Conservation (phyloP, 2,888 invertebrate genomes). For the Helleia helle region DNA sequence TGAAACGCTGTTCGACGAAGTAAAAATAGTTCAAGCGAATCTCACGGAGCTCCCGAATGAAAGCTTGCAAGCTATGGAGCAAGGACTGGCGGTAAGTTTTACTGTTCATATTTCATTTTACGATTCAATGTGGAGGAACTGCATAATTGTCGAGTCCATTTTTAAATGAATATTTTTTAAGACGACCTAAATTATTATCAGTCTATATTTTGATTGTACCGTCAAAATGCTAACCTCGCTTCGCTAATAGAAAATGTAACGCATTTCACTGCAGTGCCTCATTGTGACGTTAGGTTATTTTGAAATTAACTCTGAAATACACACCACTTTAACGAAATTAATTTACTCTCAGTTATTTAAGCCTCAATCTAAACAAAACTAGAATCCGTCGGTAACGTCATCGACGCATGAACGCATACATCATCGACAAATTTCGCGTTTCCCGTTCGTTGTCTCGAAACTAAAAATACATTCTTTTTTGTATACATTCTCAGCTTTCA, state of each 20-base stretch:
- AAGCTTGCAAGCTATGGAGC: conserved; percentile 81
- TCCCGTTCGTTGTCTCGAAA: background rate
- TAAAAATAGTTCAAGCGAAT: conserved; percentile 78
- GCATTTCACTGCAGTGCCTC: background rate
- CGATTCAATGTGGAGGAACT: too few relatives aligned
- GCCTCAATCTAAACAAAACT: conserved; percentile 49
- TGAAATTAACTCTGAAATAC: background rate
- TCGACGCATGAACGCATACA: conserved; percentile 18
- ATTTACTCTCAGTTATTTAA: background rate
- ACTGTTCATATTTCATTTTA: conserved; percentile 35
- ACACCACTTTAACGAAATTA: background rate
- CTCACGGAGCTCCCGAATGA: conserved; percentile 80
- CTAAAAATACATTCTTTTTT: background rate
- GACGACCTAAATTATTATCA: background rate
- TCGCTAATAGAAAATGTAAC: background rate
- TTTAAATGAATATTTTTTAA: background rate
- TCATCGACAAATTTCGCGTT: conserved; percentile 18
- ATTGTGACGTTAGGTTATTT: background rate
- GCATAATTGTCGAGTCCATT: too few relatives aligned
- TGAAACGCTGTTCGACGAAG: conserved; percentile 79
- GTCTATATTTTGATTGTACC: background rate
- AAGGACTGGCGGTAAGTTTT: conserved; percentile 80
- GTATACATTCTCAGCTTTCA: background rate
- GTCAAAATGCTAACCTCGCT: background rate
- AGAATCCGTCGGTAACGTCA: conserved; percentile 34